Evolutionary conservation across 2,888 invertebrate genomes (phyloP), one percentile per base, ranked within the genome.

Genomic region (Apodemia duryi): DNA sequence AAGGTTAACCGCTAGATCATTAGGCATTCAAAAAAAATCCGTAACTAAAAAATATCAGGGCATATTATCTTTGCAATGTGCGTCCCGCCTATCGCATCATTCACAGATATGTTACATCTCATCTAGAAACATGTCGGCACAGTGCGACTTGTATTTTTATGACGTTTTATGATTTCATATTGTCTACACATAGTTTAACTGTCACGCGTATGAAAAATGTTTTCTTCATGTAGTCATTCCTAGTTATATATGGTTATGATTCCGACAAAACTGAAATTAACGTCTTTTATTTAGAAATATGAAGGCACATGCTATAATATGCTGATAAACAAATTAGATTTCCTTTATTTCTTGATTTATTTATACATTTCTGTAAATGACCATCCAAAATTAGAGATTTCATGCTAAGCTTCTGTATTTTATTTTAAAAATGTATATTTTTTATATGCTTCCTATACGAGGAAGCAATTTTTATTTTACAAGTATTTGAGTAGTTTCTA

Each of bases 101-200:
- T 76, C 76, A 74, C 75, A 72, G 73, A 73, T 74, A 77, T 77
- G 74, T 74, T 75, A 74, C 74, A 70, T 74, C 74, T 79, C 78
- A 76, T 79, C 84, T 82, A 83, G 79, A 73, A 76, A 82, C 86
- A 81, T 85, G 84, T 86, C 83, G 77, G 77, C 83, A 73, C 84
- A 80, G 84, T 79, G 76, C 81, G 84, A 85, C 81, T 78, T 88
- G 83, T 83, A 85, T 83, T 89, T 88, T 89, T 85, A 88, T 86
- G 80, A 78, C 74, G 77, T 77, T 79, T 82, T 83, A 82, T 78
- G 70, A 73, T 70, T 77, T 74, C 73, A 72, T 72, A 76, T 76
- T 87, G 87, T 86, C 86, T 80, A 79, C 85, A 85, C 83, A 77
- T 85, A 81, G 84, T 84, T 83, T 80, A 81, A 80, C 74, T 81